Evolutionary conservation across 2,797 vertebrate species (phyloP).

Genomic region (Hyperoplus immaculatus): DNA sequence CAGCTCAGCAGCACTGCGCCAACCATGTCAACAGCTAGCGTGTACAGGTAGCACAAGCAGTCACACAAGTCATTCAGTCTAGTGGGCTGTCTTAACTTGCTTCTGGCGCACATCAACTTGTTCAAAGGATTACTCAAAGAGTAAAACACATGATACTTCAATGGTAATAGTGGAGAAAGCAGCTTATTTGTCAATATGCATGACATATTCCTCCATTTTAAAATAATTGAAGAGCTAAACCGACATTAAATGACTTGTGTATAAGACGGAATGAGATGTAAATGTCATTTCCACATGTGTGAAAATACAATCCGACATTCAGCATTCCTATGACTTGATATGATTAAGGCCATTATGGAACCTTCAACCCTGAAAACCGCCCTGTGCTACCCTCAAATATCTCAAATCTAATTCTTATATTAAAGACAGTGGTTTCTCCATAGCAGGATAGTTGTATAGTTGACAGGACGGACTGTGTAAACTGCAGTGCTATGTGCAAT

Average conservation of each 20-base stretch:
- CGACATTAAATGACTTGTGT: background rate
- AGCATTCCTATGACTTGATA: background rate
- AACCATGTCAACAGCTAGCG: conserved; percentile 54
- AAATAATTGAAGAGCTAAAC: background rate
- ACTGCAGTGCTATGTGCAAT: background rate
- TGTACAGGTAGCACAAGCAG: conserved; percentile 33
- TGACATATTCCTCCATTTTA: background rate
- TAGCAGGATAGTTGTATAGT: background rate
- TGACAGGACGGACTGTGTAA: background rate
- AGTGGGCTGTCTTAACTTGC: background rate
- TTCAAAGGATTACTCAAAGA: background rate
- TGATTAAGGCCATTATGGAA: background rate
- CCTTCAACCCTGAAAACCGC: background rate
- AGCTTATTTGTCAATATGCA: background rate
- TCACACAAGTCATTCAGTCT: background rate
- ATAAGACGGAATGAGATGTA: background rate
- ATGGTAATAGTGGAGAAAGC: background rate
- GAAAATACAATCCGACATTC: background rate
- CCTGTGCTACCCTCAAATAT: background rate
- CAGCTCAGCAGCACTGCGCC: conserved; percentile 67
- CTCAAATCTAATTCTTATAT: background rate
- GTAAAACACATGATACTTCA: background rate
- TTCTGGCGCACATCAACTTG: background rate
- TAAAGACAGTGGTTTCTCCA: background rate
- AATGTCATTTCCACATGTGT: background rate